Conservation (phyloP, 2,797 vertebrate genomes). For the Sciurus carolinensis region DNA sequence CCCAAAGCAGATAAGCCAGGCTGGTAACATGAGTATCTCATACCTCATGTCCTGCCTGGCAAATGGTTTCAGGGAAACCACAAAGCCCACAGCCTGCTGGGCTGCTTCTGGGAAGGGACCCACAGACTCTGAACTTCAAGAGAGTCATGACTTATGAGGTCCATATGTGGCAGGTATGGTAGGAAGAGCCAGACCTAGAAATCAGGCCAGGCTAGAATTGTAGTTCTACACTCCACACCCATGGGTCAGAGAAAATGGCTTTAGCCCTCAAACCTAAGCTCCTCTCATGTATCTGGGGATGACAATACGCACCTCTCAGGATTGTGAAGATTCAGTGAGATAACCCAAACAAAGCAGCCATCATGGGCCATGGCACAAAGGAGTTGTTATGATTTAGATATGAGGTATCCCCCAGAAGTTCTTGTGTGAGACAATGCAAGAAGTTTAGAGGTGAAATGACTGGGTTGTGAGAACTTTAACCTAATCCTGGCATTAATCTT, state of each 20-base stretch:
- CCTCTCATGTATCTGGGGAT: accelerated
- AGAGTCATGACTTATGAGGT: not conserved
- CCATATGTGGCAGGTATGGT: not conserved
- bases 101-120: not conserved
- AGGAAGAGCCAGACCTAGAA: not conserved
- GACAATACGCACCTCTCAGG: not conserved
- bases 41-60: conserved; percentile 12
- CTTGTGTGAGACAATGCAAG: too few species aligned
- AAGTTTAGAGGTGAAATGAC: too few species aligned
- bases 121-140: too few species aligned
- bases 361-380: not conserved
- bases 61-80: conserved; percentile 45
- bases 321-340: not conserved
- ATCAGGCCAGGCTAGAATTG: not conserved
- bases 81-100: conserved; percentile 7
- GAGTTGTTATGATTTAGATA: too few species aligned
- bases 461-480: too few species aligned
- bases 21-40: not conserved
- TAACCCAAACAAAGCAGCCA: not conserved
- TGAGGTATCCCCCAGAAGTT: too few species aligned
- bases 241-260: not conserved
- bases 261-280: not conserved
- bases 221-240: too few species aligned
- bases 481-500: too few species aligned
- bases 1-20: conserved; percentile 68